Evolutionary conservation across 1,140 invertebrate genomes (phyloP).

Genomic region (Papilio polytes): DNA sequence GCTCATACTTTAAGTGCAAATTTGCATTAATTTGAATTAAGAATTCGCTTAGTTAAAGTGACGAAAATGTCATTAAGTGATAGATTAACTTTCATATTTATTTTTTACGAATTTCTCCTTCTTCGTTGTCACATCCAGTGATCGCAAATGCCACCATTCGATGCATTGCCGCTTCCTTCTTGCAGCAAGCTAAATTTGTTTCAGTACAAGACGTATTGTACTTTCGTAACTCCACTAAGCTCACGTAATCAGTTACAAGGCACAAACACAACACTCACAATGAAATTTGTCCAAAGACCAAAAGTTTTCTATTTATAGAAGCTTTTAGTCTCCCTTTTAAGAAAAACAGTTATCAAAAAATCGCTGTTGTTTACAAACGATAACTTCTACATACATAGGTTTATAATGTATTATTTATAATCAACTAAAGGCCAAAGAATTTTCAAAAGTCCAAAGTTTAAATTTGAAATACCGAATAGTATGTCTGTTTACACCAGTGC

Average conservation of each 20-base stretch:
- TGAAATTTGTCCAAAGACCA: neutral
- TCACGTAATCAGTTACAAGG: slow-evolving; percentile 76
- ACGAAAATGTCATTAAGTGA: neutral
- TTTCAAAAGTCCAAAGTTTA: neutral
- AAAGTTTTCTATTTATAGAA: neutral
- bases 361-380: neutral
- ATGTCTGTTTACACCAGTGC: neutral
- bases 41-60: neutral
- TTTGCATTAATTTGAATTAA: neutral
- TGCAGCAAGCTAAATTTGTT: slow-evolving; percentile 71
- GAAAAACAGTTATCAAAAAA: neutral
- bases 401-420: neutral
- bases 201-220: slow-evolving; percentile 65
- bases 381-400: neutral
- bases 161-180: slow-evolving; percentile 64
- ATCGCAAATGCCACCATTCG: slow-evolving; percentile 44
- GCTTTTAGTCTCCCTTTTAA: neutral
- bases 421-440: neutral
- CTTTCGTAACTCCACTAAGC: slow-evolving; percentile 76
- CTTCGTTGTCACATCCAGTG: slow-evolving; percentile 51
- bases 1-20: neutral
- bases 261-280: slow-evolving; percentile 55
- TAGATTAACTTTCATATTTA: neutral
- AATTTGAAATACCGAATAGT: neutral
- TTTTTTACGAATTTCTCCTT: neutral